phyloP scores from a whole-genome alignment of 2,888 invertebrate species.

The Arctia plantaginis region DNA sequence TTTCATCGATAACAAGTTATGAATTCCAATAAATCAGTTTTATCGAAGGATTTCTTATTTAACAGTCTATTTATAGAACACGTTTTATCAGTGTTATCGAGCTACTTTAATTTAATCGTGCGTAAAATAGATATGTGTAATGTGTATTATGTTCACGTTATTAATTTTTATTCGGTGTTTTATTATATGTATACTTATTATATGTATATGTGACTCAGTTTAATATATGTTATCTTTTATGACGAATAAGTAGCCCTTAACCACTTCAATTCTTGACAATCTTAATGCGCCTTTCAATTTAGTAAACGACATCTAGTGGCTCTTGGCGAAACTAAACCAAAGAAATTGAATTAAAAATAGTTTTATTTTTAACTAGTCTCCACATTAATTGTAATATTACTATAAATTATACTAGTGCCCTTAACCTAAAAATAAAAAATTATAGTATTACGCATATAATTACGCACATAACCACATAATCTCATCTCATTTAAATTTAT shows the following conservation, averaged over 20 bases:
- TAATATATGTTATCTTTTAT: neutral
- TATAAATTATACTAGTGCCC: neutral
- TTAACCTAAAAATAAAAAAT: no score
- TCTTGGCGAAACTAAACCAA: no score
- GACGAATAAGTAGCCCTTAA: neutral
- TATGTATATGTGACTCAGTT: neutral
- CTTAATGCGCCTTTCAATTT: neutral
- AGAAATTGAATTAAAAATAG: no score
- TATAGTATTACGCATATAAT: no score
- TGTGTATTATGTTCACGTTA: neutral
- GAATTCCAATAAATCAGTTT: slow-evolving; percentile 36
- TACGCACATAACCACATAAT: no score
- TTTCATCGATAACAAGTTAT: slow-evolving; percentile 27
- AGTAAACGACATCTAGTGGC: neutral
- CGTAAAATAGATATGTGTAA: neutral
- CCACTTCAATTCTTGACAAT: neutral
- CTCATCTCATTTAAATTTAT: no score
- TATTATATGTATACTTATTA: neutral
- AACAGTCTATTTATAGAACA: slow-evolving; percentile 22
- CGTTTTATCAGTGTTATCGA: slow-evolving; percentile 17
- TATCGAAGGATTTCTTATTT: slow-evolving; percentile 38
- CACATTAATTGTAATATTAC: neutral
- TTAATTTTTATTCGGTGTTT: neutral
- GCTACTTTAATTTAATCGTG: slow-evolving; percentile 4
- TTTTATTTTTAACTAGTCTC: no score